Conservation (phyloP, 2,113 vertebrate species). For the Bubo blakistoni region DNA sequence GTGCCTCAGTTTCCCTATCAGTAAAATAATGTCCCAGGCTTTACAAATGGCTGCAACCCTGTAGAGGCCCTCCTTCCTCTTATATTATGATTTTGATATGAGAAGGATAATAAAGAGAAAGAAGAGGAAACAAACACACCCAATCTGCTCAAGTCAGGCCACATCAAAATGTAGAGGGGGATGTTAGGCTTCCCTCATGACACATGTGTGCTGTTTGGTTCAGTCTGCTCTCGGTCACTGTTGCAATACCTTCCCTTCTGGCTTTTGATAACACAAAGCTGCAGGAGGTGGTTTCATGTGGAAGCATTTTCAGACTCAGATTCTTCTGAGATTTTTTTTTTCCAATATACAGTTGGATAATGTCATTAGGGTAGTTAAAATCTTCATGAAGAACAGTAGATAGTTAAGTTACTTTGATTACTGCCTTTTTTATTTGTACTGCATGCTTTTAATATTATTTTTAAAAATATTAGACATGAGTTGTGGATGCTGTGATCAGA, state of each 20-base stretch:
- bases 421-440: neutral
- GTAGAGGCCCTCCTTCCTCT: neutral
- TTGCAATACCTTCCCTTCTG: neutral
- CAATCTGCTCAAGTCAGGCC: neutral
- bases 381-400: neutral
- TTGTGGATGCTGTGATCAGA: neutral
- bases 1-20: neutral
- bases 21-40: neutral
- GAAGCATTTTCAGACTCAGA: neutral
- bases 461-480: neutral
- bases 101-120: neutral
- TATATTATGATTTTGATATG: neutral
- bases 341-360: neutral
- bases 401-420: neutral
- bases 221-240: rapidly evolving
- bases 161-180: neutral
- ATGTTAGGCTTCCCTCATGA: neutral
- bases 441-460: neutral
- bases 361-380: neutral
- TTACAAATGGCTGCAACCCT: neutral
- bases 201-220: rapidly evolving
- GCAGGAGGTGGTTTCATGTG: neutral
- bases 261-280: neutral
- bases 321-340: neutral
- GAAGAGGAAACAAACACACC: neutral